Evolutionary conservation across 1,140 invertebrate species (phyloP), one percentile per base, ranked within the genome.

Genomic region (Venustaconcha ellipsiformis): DNA sequence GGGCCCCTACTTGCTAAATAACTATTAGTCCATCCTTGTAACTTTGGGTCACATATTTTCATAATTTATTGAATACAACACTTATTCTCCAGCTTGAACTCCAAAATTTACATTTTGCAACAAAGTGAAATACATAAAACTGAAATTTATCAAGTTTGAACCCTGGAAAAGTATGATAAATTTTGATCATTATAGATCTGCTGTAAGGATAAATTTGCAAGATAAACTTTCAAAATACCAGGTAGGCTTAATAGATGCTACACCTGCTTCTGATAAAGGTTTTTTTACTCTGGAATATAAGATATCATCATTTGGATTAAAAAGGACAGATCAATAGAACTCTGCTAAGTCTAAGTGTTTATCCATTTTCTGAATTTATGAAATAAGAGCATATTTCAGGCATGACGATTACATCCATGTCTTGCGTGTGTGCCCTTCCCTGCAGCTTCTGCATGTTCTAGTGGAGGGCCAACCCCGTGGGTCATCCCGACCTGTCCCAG

Each of bases 401-500:
- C 68, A 71, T 55, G 74, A 80, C 0, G 78, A 82, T 64, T 84
- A 78, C 57, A 70, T 80, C 14, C 57, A 78, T 6, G 48, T 87
- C 14, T 56, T 87, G n/a, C 72, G 78, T n/a, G 68, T 67, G 15
- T 85, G 82, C 78, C 86, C 86, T 17, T 83, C 81, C 18, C 62
- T 82, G 20, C 81, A 83, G 66, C 64, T 87, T n/a, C 72, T 84
- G 17, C 76, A 84, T 26, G 78, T 79, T 15, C 69, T 87, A 13
- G 78, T 83, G 13, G 78, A 82, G 20, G 67, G 57, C 1, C 18
- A 73, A 20, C 68, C 78, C 60, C 77, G 67, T 26, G 62, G 75
- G n/a, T 67, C 67, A n/a, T 63, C 57, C 26, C 58, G 77, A n/a
- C 77, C 78, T 30, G 64, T 87, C 23, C 78, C 85, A 12, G 56